Evolutionary conservation across 2,888 invertebrate species (phyloP).

Genomic region (Diarsia brunnea): DNA sequence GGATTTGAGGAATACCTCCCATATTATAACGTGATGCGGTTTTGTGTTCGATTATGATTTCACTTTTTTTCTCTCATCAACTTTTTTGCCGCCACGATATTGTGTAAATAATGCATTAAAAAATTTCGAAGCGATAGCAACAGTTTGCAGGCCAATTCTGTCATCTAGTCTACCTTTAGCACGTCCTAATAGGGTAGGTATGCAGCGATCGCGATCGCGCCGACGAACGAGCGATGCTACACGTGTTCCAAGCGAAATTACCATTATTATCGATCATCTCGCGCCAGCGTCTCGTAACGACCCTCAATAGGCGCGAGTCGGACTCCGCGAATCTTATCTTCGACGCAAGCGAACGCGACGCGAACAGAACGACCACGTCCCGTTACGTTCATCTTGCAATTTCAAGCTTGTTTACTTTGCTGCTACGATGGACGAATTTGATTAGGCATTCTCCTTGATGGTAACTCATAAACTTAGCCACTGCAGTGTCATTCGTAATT

Average conservation of each 20-base stretch:
- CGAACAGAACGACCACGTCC: slow-evolving; percentile 71
- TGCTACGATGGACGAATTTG: slow-evolving; percentile 66
- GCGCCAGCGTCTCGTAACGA: slow-evolving; percentile 87
- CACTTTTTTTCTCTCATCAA: not conserved
- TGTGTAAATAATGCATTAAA: slow-evolving; percentile 37
- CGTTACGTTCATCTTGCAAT: slow-evolving; percentile 79
- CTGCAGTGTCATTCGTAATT: slow-evolving; percentile 59
- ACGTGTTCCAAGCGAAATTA: slow-evolving; percentile 88
- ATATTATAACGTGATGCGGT: slow-evolving; percentile 1
- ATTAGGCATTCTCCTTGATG: slow-evolving; percentile 59
- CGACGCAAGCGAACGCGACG: slow-evolving; percentile 68
- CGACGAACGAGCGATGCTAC: slow-evolving; percentile 85
- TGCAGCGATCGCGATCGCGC: slow-evolving; percentile 82
- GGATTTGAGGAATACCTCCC: not conserved
- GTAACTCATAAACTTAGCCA: slow-evolving; percentile 58
- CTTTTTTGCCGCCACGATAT: not conserved
- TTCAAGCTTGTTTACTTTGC: slow-evolving; percentile 80
- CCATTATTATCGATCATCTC: slow-evolving; percentile 91
- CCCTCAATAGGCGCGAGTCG: slow-evolving; percentile 85
- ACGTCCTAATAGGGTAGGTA: slow-evolving; percentile 86
- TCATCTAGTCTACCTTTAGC: slow-evolving; percentile 81
- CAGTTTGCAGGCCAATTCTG: slow-evolving; percentile 77
- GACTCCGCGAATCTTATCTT: slow-evolving; percentile 83
- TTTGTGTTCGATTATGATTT: slow-evolving; percentile 9
- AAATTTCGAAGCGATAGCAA: slow-evolving; percentile 57